Evolutionary conservation across 1,140 invertebrate genomes (phyloP), one percentile per base, ranked within the genome.

Genomic region (Psix sp.): DNA sequence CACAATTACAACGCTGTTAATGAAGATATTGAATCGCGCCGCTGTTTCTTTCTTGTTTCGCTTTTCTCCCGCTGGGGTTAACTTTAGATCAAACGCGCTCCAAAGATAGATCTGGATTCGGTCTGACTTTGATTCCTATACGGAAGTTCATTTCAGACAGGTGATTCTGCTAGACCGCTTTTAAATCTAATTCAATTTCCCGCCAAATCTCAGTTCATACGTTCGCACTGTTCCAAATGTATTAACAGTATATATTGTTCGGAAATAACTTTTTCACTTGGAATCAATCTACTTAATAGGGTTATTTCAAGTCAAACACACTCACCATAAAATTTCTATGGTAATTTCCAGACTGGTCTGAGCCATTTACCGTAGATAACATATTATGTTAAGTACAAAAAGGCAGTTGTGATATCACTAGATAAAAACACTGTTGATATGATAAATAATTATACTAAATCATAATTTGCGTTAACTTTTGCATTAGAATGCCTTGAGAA

Each of bases 81-180:
- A 65, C 20, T 54, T 52, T 65, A 65, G 60, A 65, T 65, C 60
- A 65, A 65, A 65, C 6, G 48, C 33, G 3, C 1, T 29, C 49
- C 60, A 54, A 31, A 46, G 24, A 54, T 65, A 65, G 49, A 42
- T 20, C 16, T 31, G 14, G 15, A 51, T 59, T 51, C 29, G 31
- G 7, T 38, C 13, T 45, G 38, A 59, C 36, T 67, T 59, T 57
- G 63, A 67, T 67, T 67, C 11, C 36, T 29, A 38, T 26, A 43
- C 42, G 63, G 52, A 54, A 65, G 40, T 65, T 1, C n/a, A 14
- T 11, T 14, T 16, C 13, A n/a, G 42, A 42, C 38, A 54, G 38
- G 33, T 59, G 39, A 59, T 46, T 46, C 4, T 26, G 5, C 29
- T 15, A 20, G 24, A 5, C 7, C 33, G 11, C 26, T 13, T 16